These are phyloP conservation scores for Microtus montanus DNA, from an alignment of 2,113 vertebrate species.

Conservation along the genomic window DNA sequence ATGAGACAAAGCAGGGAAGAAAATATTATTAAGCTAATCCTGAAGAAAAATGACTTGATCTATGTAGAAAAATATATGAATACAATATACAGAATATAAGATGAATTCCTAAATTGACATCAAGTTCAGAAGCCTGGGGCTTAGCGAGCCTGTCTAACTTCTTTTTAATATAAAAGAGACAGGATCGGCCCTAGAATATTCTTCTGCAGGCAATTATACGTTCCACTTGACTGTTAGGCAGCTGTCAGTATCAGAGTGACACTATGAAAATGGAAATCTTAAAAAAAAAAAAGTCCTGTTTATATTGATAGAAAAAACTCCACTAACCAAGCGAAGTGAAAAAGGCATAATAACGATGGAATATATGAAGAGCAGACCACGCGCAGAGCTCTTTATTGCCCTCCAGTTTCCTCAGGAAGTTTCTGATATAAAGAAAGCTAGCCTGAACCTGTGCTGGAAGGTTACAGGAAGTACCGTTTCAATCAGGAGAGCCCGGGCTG, in stretches of 20 bases:
- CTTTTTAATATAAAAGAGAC: slow-evolving; percentile 79
- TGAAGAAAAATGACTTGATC: slow-evolving; percentile 58
- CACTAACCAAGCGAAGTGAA: slow-evolving; percentile 47
- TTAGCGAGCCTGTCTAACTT: slow-evolving; percentile 72
- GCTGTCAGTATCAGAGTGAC: slow-evolving; percentile 71
- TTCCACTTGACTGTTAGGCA: slow-evolving; percentile 74
- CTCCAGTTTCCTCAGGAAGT: slow-evolving; percentile 50
- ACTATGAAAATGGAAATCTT: slow-evolving; percentile 74
- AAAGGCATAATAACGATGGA: slow-evolving; percentile 63
- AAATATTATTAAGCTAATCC: slow-evolving; percentile 55
- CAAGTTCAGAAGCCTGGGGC: slow-evolving; percentile 74
- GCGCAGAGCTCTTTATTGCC: slow-evolving; percentile 52
- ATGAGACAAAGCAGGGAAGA: slow-evolving; percentile 47
- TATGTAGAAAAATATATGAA: slow-evolving; percentile 72
- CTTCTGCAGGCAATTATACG: slow-evolving; percentile 76
- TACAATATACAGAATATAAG: slow-evolving; percentile 73
- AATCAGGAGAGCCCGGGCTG: neutral
- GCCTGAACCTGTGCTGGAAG: slow-evolving; percentile 38
- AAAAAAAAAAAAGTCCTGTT: slow-evolving; percentile 65
- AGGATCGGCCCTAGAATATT: slow-evolving; percentile 53
- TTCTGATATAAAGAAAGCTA: slow-evolving; percentile 42
- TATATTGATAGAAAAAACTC: slow-evolving; percentile 72
- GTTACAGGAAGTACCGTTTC: neutral
- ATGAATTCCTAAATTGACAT: slow-evolving; percentile 74
- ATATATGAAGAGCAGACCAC: slow-evolving; percentile 66